Conservation (phyloP, 2,113 vertebrate genomes). For the Cariama cristata region DNA sequence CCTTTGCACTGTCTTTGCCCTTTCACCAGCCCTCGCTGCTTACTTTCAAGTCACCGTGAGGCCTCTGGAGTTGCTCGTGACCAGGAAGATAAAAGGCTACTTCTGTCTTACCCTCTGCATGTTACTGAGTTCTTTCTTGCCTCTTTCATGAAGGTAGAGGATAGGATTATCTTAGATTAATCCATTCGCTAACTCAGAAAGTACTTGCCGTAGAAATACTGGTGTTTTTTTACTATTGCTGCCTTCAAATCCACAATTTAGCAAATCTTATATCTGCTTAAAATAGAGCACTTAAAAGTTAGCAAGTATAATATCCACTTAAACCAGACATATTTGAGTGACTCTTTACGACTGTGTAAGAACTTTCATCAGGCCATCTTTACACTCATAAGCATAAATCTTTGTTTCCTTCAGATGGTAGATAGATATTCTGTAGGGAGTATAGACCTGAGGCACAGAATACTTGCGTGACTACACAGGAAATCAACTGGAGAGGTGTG, state of each 20-base stretch:
- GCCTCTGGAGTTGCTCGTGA: neutral
- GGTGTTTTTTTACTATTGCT: neutral
- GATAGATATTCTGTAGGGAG: accelerated
- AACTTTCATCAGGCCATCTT: neutral
- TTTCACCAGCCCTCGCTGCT: neutral
- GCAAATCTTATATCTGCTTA: neutral
- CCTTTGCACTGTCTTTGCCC: neutral
- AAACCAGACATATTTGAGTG: neutral
- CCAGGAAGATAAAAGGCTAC: neutral
- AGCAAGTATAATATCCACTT: neutral
- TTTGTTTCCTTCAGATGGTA: neutral
- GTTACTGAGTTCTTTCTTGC: neutral
- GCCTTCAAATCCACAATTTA: neutral
- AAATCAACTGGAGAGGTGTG: neutral
- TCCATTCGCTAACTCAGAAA: neutral
- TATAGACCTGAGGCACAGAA: neutral
- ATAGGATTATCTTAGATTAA: neutral
- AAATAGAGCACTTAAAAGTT: neutral
- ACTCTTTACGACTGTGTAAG: neutral
- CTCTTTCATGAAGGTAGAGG: neutral
- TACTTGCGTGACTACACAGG: neutral
- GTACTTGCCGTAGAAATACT: neutral
- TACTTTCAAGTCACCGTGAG: neutral
- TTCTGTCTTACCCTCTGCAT: neutral
- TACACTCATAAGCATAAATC: accelerated